Conservation (phyloP, 2,888 invertebrate genomes). For the Drosophila hamatofila region DNA sequence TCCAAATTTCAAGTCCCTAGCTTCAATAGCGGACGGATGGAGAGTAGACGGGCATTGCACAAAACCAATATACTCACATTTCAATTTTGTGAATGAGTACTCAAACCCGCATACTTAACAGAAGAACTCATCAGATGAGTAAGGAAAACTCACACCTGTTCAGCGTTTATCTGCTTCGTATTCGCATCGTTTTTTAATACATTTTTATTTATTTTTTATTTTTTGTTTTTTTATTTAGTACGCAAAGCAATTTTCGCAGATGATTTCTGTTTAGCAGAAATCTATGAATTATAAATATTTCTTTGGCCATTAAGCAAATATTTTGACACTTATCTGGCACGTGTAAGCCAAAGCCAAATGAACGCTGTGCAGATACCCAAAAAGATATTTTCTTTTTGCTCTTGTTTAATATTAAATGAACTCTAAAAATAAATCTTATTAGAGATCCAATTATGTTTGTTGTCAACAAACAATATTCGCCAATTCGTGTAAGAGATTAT, state of each 20-base stretch:
- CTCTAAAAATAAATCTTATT: constrained; percentile 20
- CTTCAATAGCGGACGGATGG: too few species aligned
- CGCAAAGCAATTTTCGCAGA: not conserved
- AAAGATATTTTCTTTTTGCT: not conserved
- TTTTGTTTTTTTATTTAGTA: constrained; percentile 6
- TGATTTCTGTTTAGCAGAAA: constrained; percentile 11
- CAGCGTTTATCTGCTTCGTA: constrained; percentile 7
- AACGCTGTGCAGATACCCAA: constrained; percentile 16
- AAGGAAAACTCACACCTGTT: constrained; percentile 21
- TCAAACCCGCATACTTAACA: too few species aligned
- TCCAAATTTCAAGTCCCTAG: too few species aligned
- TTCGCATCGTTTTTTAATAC: not conserved
- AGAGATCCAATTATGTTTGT: constrained; percentile 27
- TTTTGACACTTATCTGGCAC: constrained; percentile 41
- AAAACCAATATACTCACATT: too few species aligned
- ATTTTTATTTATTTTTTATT: not conserved
- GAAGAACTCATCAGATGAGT: not conserved
- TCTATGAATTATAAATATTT: constrained; percentile 24
- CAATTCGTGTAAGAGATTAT: constrained; percentile 5
- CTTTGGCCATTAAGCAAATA: constrained; percentile 27
- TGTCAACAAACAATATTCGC: constrained; percentile 20
- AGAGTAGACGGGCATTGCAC: too few species aligned
- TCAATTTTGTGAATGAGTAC: too few species aligned
- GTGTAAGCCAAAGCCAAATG: constrained; percentile 15
- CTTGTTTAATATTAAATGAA: not conserved